Base-by-base conservation (phyloP, 2,113 vertebrate species). In the Pyrgilauda ruficollis region DNA sequence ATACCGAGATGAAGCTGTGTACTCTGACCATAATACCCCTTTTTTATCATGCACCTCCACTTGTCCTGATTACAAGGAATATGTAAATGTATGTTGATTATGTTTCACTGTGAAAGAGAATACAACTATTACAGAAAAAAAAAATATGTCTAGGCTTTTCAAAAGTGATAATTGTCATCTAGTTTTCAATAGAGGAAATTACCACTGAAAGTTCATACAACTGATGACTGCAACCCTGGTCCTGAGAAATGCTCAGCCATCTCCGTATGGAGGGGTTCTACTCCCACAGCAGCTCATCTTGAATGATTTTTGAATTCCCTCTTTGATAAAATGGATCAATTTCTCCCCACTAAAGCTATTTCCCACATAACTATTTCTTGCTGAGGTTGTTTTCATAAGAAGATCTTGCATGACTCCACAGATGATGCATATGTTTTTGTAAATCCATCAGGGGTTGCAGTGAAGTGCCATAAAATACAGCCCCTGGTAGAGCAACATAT, bases 81-180 rank as follows among this genome's bases (percentile, higher is more conserved):
- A 97, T 96, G 97, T 91, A 98, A 97, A 97, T 97, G 61, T 95
- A 96, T 92, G 97, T 84, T 97, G 94, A 98, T 98, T 97, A 90
- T 82, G 30, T 85, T 94, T 93, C 82, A 74, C 21, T 47, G 63
- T 84, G 84, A 89, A 88, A 95, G 50, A 92, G 61, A 97, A 95
- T 83, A 67, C 72, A 76, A 77, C 76, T 84, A 44, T 91, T 95
- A 88, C 7, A 20, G 14, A 64, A 56, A 87, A 87, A 87, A 87
- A 80, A 67, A 66, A 76, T 27, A 59, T 4, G 53, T 31, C 35
- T 86, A 63, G 58, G 63, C 61, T 84, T 94, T 93, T 83, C 5
- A 63, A 66, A 81, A 49, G 12, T 64, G 2, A 43, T 75, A 15
- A 49, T 69, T 69, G 35, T 28, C 12, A 33, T 61, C 53, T 49